Evolutionary conservation across 2,888 invertebrate species (phyloP), one percentile per base, ranked within the genome.

Genomic region (Oscheius myriophilus): DNA sequence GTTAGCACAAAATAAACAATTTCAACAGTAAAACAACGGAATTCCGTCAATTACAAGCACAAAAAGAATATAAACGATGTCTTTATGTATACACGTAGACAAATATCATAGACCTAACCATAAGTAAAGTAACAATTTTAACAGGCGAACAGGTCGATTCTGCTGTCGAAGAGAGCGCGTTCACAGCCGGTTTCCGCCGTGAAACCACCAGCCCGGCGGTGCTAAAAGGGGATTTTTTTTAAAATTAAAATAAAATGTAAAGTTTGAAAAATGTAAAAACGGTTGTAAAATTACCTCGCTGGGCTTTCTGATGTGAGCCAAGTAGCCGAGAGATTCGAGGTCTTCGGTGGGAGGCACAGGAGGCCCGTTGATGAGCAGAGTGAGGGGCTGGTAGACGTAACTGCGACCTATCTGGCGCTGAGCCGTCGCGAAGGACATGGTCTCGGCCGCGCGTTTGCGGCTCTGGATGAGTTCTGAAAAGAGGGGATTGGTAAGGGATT

Each of bases 161-260:
- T 73, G 6, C 80, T 73, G 65, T 86, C 86, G 62, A 83, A 70
- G 12, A 86, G 71, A 12, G 84, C 84, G 9, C 85, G 78, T 12
- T 64, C 62, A 54, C 82, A 82, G 12, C 81, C 84, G 16, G 82
- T 43, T 2, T 71, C 67, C 18, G 81, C 58, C 18, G 78, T 75
- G 69, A 74, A 86, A n/a, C 79, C 86, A 21, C 85, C 85, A 39
- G 86, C 86, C 41, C 78, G 26, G 1, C 75, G 65, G 9, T 67
- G 73, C 67, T 73, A 62, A 18, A 73, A 69, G 41, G 43, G 46
- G 23, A 58, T 16, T n/a, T 43, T 57, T 2, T 45, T 43, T 4
- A 14, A 39, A n/a, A 49, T 53, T 12, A 21, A 46, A 26, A 23
- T 16, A n/a, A 21, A 12, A 23, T 23, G 55, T 1, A 43, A n/a